These are phyloP conservation scores for Morus bassanus DNA, from an alignment of 2,797 vertebrate genomes.

Conservation along the genomic window DNA sequence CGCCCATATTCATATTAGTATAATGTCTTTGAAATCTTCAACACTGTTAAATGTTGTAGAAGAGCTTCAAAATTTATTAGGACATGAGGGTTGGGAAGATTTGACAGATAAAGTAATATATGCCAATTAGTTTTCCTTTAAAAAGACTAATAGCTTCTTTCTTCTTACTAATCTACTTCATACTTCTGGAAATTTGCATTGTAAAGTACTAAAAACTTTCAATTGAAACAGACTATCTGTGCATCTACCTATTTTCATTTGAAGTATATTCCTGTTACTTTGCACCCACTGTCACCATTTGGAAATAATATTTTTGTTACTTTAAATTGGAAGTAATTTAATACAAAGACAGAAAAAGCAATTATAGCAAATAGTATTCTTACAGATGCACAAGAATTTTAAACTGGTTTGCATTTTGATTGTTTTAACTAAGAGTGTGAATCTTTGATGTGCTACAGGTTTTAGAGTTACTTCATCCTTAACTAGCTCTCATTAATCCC, in stretches of 20 bases:
- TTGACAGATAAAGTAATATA: background rate
- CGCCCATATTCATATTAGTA: background rate
- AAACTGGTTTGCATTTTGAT: background rate
- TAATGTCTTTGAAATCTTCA: background rate
- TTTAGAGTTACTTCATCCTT: background rate
- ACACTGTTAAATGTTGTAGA: background rate
- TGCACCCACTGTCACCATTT: background rate
- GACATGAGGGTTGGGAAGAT: background rate
- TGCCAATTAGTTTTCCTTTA: background rate
- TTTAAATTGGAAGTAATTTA: background rate
- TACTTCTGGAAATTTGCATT: background rate
- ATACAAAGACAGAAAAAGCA: background rate
- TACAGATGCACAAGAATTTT: background rate
- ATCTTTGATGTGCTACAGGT: background rate
- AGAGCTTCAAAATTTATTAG: background rate
- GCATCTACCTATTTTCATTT: background rate
- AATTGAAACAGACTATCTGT: background rate
- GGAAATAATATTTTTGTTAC: background rate
- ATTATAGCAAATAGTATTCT: background rate
- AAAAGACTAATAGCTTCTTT: background rate
- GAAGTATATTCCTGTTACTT: background rate
- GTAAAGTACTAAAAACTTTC: background rate
- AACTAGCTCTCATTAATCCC: background rate
- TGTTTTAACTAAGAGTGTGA: background rate
- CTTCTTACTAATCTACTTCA: background rate